Base-by-base conservation (phyloP, 2,888 invertebrate species). In the Gerris lacustris region DNA sequence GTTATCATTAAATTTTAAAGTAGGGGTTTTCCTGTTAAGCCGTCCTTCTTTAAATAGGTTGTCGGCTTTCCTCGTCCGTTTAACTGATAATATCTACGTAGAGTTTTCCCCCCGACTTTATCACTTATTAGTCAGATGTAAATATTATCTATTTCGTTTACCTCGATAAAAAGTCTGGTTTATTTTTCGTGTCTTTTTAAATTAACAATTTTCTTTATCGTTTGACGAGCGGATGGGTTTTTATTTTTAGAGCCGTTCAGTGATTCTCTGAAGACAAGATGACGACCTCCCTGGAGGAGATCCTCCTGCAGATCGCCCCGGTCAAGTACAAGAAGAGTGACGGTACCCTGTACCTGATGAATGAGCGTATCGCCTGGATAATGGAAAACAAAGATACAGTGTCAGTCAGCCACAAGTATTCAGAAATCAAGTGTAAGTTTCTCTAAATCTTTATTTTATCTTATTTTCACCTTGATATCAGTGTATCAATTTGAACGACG, bases 261-360 rank as follows among this genome's bases (percentile, higher is more conserved):
- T n/a, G 64, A n/a, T 31, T 9, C 17, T 4, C n/a, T n/a, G 18
- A 64, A 17, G 18, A n/a, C 7, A 64, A 70, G 72, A 77, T 76
- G 77, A 31, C 31, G 1, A 77, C 77, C 43, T 76, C 92, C 70
- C 93, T 93, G 71, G 98, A 98, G 83, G 96, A 97, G 82, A 96
- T 98, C 71, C 84, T 97, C 76, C 85, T 96, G 76, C 94, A 96
- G 84, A 90, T 96, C 77, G 88, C 90, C 75, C 88, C 93, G 82
- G 97, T 98, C 73, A 88, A 93, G 74, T 94, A 90, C 80, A 97
- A 97, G 82, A 98, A 98, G 82, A 93, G 94, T 70, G 96, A 97
- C 83, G 98, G 98, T 11, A 92, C 92, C 0, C 83, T 98, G 71
- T 94, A 96, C 81, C 87, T 98, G 75, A 96, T 97, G 96, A 93